Evolutionary conservation across 2,113 vertebrate species (phyloP), one percentile per base, ranked within the genome.

Genomic region (Pelvicachromis taeniatus): DNA sequence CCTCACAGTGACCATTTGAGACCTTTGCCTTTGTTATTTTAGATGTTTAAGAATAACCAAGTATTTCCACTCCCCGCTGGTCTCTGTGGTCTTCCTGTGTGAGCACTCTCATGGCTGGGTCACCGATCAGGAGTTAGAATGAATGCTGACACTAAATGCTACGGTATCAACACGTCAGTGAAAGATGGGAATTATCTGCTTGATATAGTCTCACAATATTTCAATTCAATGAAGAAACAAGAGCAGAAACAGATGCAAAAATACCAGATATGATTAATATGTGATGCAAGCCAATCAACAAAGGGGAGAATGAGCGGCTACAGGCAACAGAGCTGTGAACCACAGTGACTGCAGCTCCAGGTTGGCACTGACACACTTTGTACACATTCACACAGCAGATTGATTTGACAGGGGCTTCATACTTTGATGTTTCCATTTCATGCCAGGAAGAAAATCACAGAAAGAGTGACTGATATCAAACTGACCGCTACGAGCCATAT

Each of bases 31-130:
- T 90, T 92, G 90, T 93, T 92, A 93, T 91, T 91, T 88, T 92
- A 93, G 89, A 87, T 9, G 35, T 92, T 91, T 77, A 93, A 93
- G 89, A 92, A 94, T 92, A 94, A 89, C 45, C 21, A 33, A 85
- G 82, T 90, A 93, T 92, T 89, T 92, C 79, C 81, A 78, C 77
- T 88, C 84, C 83, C 78, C 3, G 77, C 45, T 63, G 87, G 61
- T 82, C 65, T 78, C 68, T 4, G 68, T 86, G 85, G 84, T 70
- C 87, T 91, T 90, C 82, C 61, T 87, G 3, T 68, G 68, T 56
- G 80, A 88, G 54, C 90, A 9, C 91, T 7, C 35, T 58, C 59
- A 79, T 53, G 14, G 31, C 61, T 31, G 55, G 50, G 58, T 81
- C 21, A 61, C 23, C 65, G 42, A n/a, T 6, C 78, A 48, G 54